Evolutionary conservation across 1,140 invertebrate genomes (phyloP).

Genomic region (Psilanteris sp.): DNA sequence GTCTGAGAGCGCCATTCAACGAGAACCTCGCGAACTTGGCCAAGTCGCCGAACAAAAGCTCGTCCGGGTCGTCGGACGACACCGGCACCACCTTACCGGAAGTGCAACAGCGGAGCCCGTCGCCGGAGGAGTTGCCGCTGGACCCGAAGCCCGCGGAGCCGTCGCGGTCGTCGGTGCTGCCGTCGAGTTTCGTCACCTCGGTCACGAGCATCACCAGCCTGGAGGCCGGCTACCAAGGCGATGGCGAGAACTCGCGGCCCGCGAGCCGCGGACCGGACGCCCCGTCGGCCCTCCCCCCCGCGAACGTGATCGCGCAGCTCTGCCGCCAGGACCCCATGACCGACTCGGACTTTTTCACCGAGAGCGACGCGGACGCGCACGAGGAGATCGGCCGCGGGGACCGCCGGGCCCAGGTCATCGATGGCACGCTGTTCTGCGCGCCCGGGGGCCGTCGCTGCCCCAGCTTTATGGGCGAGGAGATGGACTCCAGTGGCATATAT

Average conservation of each 20-base stretch:
- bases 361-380: constrained; percentile 90
- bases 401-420: constrained; percentile 83
- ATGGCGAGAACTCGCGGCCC: constrained; percentile 90
- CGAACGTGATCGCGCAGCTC: constrained; percentile 72
- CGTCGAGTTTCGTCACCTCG: constrained; percentile 88
- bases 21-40: constrained; percentile 72
- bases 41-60: constrained; percentile 21
- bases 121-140: constrained; percentile 89
- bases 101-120: constrained; percentile 87
- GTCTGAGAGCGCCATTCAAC: constrained; percentile 82
- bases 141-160: constrained; percentile 81
- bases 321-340: constrained; percentile 89
- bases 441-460: constrained; percentile 76
- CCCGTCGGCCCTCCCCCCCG: constrained; percentile 78
- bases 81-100: constrained; percentile 20
- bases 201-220: constrained; percentile 91
- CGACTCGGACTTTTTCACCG: constrained; percentile 93
- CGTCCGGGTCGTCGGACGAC: constrained; percentile 59
- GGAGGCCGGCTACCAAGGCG: constrained; percentile 92
- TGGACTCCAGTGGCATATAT: constrained; percentile 92
- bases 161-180: constrained; percentile 51
- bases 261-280: constrained; percentile 87
- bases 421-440: constrained; percentile 89
- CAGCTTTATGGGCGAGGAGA: constrained; percentile 82
- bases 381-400: constrained; percentile 87